A percentile compares a stretch with the other conserved stretches of the same genome.
Conservation (phyloP, 2,888 invertebrate genomes). For the Rhamnusium bicolor region DNA sequence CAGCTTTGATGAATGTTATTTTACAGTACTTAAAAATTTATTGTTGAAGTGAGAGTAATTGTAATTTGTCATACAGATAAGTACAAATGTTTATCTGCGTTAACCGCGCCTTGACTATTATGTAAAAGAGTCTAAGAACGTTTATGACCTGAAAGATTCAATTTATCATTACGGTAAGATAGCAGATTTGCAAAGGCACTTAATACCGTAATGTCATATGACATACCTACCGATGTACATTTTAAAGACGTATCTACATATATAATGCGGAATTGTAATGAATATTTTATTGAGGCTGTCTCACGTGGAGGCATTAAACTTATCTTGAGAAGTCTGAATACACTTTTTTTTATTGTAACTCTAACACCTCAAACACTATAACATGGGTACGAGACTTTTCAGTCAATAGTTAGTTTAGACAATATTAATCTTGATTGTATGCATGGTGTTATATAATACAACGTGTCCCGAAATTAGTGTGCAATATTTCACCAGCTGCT, state of each 20-base stretch:
- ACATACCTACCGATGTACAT: neutral
- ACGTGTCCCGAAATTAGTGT: too few relatives aligned
- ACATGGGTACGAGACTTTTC: too few relatives aligned
- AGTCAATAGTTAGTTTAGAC: too few relatives aligned
- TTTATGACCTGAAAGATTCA: neutral
- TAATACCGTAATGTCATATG: neutral
- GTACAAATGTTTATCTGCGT: conserved; percentile 2
- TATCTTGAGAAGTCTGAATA: neutral
- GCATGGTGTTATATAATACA: too few relatives aligned
- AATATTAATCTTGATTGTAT: too few relatives aligned
- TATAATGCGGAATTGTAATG: neutral
- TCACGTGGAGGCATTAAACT: neutral
- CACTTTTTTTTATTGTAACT: neutral
- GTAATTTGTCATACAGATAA: conserved; percentile 22
- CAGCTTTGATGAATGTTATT: neutral
- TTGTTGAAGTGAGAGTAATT: neutral
- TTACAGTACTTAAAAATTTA: neutral
- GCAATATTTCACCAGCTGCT: too few relatives aligned
- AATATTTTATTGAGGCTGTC: neutral
- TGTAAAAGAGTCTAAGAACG: conserved; percentile 11
- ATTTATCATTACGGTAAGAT: neutral
- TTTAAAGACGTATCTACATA: neutral
- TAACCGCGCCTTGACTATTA: conserved; percentile 17
- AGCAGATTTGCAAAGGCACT: neutral
- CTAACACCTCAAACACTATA: neutral